These are phyloP conservation scores for Misgurnus anguillicaudatus DNA, from an alignment of 2,113 vertebrate genomes.

Conservation along the genomic window DNA sequence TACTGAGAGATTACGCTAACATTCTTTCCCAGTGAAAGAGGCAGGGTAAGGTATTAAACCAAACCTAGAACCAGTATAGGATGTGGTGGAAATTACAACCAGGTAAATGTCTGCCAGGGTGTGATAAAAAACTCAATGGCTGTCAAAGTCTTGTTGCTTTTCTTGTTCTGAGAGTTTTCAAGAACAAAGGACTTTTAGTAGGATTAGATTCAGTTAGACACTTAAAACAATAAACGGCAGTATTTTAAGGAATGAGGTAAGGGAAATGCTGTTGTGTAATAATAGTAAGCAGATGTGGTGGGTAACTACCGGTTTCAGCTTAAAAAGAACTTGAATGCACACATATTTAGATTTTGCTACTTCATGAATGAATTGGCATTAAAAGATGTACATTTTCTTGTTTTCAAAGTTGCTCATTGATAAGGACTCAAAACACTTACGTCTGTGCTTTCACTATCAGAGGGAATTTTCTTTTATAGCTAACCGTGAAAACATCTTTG, in stretches of 20 bases:
- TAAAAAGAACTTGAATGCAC: no score
- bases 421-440: background rate
- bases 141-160: background rate
- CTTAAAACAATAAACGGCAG: conserved; percentile 33
- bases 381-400: no score
- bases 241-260: conserved; percentile 7
- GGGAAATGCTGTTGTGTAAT: conserved; percentile 37
- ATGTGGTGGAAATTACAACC: conserved; percentile 14
- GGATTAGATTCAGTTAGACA: background rate
- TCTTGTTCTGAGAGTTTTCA: background rate
- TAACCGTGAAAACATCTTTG: background rate
- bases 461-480: no score
- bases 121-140: background rate
- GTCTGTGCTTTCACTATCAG: conserved; percentile 7
- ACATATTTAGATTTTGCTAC: no score
- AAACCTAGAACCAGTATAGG: background rate
- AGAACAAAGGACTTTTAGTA: conserved; percentile 18
- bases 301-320: background rate
- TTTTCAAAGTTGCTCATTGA: background rate
- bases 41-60: background rate
- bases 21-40: background rate
- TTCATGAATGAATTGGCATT: no score
- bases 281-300: conserved; percentile 20
- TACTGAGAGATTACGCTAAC: conserved; percentile 61
- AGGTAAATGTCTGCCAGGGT: background rate